A percentile compares a stretch with the other conserved stretches of the same genome.
phyloP scores from a whole-genome alignment of 2,888 invertebrate genomes.

The Amphipyra berbera region DNA sequence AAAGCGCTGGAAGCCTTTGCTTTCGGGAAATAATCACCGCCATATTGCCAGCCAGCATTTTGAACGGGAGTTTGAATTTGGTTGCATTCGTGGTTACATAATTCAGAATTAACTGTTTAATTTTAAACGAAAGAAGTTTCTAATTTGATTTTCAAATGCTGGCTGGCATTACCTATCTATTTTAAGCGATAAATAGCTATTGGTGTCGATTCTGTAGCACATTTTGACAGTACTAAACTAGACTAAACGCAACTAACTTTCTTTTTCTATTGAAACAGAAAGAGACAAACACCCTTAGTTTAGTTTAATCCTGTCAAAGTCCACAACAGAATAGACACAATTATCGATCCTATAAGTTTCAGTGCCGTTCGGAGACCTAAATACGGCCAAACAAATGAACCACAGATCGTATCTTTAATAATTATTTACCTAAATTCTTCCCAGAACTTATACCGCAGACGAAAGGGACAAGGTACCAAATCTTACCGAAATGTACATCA shows the following conservation, averaged over 20 bases:
- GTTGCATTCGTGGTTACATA: slow-evolving; percentile 26
- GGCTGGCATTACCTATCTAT: neutral
- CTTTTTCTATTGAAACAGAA: too few species aligned
- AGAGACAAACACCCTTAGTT: too few species aligned
- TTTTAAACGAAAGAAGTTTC: slow-evolving; percentile 8
- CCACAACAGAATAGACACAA: too few species aligned
- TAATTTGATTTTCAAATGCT: slow-evolving; percentile 20
- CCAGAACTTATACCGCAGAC: neutral
- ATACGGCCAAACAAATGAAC: neutral
- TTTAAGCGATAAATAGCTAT: too few species aligned
- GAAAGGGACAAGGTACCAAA: slow-evolving; percentile 15
- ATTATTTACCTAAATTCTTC: too few species aligned
- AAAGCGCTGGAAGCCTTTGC: slow-evolving; percentile 41
- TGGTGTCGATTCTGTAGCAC: too few species aligned
- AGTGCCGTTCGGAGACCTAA: neutral
- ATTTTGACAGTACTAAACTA: too few species aligned
- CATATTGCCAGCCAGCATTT: slow-evolving; percentile 39
- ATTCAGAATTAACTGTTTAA: slow-evolving; percentile 23
- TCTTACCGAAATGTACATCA: slow-evolving; percentile 20
- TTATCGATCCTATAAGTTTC: too few species aligned
- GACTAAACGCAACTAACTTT: too few species aligned
- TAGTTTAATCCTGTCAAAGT: too few species aligned
- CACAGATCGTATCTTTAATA: neutral
- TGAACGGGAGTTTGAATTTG: slow-evolving; percentile 12
- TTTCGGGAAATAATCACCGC: slow-evolving; percentile 44